Conservation (phyloP, 2,888 invertebrate species). For the Tipula confusa region DNA sequence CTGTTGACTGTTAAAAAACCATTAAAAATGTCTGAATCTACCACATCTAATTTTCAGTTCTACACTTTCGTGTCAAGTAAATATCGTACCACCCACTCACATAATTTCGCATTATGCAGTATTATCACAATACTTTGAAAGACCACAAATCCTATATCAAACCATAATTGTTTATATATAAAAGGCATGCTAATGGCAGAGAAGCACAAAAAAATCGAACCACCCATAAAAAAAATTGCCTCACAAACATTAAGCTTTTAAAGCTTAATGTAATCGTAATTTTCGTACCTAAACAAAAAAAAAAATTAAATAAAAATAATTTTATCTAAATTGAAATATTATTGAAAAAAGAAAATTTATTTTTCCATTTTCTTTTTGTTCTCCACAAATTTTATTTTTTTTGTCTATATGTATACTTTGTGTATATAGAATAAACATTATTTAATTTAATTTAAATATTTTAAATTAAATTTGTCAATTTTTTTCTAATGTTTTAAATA, state of each 20-base stretch:
- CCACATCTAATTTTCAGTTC: too few species aligned
- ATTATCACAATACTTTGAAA: neutral
- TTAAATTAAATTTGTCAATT: slow-evolving; percentile 25
- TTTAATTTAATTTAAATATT: slow-evolving; percentile 15
- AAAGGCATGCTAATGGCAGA: neutral
- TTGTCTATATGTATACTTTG: neutral
- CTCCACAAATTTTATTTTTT: neutral
- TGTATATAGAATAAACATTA: neutral
- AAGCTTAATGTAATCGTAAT: slow-evolving; percentile 9
- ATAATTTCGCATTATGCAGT: neutral
- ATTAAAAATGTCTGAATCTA: too few species aligned
- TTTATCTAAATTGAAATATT: slow-evolving; percentile 14
- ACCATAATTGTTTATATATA: neutral
- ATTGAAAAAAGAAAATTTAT: neutral
- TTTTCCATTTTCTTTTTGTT: neutral
- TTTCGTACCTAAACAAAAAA: neutral
- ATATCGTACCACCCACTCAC: neutral
- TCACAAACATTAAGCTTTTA: slow-evolving; percentile 12
- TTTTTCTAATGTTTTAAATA: neutral
- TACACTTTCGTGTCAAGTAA: neutral
- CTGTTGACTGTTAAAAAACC: too few species aligned
- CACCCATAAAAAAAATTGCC: neutral
- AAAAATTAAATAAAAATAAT: neutral
- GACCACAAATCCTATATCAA: neutral
- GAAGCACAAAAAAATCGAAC: neutral